phyloP scores from a whole-genome alignment of 2,888 invertebrate genomes.

The Antheraea assamensis region DNA sequence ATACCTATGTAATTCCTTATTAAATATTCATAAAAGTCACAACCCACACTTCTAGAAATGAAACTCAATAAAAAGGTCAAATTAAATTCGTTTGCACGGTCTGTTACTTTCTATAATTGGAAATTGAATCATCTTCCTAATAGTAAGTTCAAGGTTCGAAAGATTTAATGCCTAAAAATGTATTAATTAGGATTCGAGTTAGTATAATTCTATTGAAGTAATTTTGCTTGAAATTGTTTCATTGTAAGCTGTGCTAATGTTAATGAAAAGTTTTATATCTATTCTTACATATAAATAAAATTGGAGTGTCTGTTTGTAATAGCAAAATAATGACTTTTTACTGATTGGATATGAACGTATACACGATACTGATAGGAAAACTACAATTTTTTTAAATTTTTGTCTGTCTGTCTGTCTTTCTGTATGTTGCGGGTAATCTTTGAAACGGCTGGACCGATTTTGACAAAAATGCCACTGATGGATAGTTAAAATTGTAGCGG shows the following conservation, averaged over 20 bases:
- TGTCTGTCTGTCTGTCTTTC: no score
- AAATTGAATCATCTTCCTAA: conserved; percentile 23
- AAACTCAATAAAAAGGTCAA: conserved; percentile 42
- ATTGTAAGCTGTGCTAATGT: neutral
- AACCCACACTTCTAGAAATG: conserved; percentile 17
- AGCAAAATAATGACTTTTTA: no score
- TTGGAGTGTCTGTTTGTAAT: no score
- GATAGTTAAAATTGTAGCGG: no score
- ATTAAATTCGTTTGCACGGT: conserved; percentile 35
- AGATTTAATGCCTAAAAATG: conserved; percentile 14
- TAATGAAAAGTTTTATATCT: neutral
- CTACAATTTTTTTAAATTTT: no score
- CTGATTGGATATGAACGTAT: no score
- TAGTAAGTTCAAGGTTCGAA: conserved; percentile 15
- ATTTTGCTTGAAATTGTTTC: neutral
- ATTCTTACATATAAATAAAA: no score
- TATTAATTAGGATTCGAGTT: conserved; percentile 14
- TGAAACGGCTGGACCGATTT: no score
- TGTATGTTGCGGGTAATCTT: no score
- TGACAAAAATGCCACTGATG: no score
- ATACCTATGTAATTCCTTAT: neutral
- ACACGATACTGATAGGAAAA: no score
- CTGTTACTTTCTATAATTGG: conserved; percentile 38
- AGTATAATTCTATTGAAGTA: neutral
- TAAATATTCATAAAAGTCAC: conserved; percentile 13